Evolutionary conservation across 2,797 vertebrate species (phyloP).

Genomic region (Erpetoichthys calabaricus): DNA sequence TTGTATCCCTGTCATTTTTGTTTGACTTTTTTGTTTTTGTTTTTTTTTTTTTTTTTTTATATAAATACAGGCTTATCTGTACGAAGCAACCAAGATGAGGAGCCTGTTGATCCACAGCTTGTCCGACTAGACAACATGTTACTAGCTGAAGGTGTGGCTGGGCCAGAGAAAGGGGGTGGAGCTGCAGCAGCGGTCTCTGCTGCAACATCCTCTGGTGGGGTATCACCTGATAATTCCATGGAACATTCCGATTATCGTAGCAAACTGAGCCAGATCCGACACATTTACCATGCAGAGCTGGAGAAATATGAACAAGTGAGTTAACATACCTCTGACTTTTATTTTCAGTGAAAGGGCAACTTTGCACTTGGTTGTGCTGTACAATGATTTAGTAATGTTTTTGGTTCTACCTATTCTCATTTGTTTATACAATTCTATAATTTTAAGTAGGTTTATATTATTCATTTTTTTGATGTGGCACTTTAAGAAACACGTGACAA

Average conservation of each 20-base stretch:
- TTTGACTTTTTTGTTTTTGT: too few relatives aligned
- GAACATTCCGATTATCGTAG: conserved; percentile 91
- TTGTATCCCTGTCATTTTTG: not conserved
- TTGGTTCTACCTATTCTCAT: not conserved
- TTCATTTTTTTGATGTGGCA: too few relatives aligned
- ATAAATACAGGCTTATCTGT: conserved; percentile 74
- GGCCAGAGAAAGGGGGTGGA: conserved; percentile 78
- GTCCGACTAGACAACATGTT: conserved; percentile 89
- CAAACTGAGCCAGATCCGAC: conserved; percentile 86
- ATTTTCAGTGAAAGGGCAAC: not conserved
- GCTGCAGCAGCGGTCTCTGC: conserved; percentile 73
- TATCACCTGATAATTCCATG: conserved; percentile 78
- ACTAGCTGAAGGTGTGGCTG: conserved; percentile 79
- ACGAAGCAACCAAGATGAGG: conserved; percentile 75
- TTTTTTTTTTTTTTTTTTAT: not conserved
- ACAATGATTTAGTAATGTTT: not conserved
- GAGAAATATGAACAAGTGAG: conserved; percentile 91
- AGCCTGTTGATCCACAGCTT: conserved; percentile 77
- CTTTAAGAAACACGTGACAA: too few relatives aligned
- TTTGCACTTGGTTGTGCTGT: too few relatives aligned
- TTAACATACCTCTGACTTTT: not conserved
- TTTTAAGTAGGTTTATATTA: too few relatives aligned
- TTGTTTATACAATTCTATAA: not conserved
- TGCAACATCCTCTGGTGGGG: conserved; percentile 66
- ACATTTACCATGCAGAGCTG: conserved; percentile 87